These are phyloP conservation scores for Nothoprocta perdicaria DNA, from an alignment of 2,113 vertebrate species.

Conservation along the genomic window DNA sequence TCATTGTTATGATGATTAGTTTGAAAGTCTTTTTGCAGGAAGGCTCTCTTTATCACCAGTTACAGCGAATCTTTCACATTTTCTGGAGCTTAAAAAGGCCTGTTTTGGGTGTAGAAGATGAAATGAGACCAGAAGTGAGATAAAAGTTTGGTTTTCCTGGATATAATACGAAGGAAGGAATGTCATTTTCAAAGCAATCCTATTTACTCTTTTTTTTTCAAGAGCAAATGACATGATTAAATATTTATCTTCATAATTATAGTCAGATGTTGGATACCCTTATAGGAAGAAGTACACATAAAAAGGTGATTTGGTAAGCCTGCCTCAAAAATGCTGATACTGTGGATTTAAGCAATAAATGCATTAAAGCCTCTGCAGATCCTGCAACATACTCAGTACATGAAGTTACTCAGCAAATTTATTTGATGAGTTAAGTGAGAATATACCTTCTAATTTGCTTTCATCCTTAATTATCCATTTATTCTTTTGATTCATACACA, in stretches of 20 bases:
- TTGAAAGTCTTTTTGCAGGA: background rate
- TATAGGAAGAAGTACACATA: conserved; percentile 46
- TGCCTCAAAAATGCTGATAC: conserved; percentile 62
- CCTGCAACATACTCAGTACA: conserved; percentile 58
- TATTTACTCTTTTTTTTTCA: conserved; percentile 50
- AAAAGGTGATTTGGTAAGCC: conserved; percentile 58
- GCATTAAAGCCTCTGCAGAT: conserved; percentile 65
- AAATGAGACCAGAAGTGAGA: conserved; percentile 2
- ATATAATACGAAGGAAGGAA: background rate
- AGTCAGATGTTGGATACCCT: conserved; percentile 65
- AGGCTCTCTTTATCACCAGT: background rate
- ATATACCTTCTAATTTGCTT: conserved; percentile 81
- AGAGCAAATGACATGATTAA: conserved; percentile 56
- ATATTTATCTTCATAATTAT: conserved; percentile 70
- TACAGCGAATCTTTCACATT: background rate
- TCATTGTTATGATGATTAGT: background rate
- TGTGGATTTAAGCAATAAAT: conserved; percentile 69
- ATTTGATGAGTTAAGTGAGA: conserved; percentile 82
- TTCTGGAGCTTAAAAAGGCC: background rate
- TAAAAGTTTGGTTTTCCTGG: conserved; percentile 9
- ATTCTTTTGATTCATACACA: conserved; percentile 87
- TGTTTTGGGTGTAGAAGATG: background rate
- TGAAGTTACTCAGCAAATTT: conserved; percentile 75
- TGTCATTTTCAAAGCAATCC: conserved; percentile 1
- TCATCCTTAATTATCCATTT: conserved; percentile 87